phyloP scores from a whole-genome alignment of 2,113 vertebrate species.

The Silurus meridionalis region DNA sequence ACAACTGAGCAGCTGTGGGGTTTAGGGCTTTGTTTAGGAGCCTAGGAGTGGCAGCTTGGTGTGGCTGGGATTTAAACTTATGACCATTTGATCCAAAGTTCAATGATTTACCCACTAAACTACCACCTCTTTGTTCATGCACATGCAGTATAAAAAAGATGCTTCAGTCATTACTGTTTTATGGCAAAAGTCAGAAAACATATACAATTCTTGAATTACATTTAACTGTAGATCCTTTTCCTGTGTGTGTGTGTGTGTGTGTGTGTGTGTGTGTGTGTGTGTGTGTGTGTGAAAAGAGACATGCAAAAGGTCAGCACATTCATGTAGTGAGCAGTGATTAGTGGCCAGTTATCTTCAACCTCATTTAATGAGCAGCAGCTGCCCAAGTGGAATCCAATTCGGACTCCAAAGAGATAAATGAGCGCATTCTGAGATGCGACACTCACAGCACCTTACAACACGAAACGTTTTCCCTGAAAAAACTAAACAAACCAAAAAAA shows the following conservation, averaged over 20 bases:
- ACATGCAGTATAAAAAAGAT: background rate
- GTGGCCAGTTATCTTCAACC: conserved; percentile 39
- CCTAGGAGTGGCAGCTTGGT: no score
- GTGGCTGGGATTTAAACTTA: no score
- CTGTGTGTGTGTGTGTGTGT: conserved; percentile 4
- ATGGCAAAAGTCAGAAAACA: background rate
- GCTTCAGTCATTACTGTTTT: background rate
- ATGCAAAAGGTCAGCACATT: conserved; percentile 53
- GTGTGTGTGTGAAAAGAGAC: background rate
- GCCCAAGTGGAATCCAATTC: conserved; percentile 51
- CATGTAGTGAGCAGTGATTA: conserved; percentile 51
- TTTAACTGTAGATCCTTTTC: background rate
- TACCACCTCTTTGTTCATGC: no score
- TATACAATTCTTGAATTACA: background rate
- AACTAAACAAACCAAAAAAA: background rate
- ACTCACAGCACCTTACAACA: background rate
- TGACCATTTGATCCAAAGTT: no score
- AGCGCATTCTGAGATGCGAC: conserved; percentile 4
- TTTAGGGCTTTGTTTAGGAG: no score
- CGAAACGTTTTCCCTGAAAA: background rate
- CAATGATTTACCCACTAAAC: no score
- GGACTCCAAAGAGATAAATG: conserved; percentile 52
- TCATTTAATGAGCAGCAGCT: conserved; percentile 51
- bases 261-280: conserved; percentile 18
- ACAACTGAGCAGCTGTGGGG: no score